A percentile compares a stretch with the other conserved stretches of the same genome.
Conservation (phyloP, 2,888 invertebrate genomes). For the Spilarctia lutea region DNA sequence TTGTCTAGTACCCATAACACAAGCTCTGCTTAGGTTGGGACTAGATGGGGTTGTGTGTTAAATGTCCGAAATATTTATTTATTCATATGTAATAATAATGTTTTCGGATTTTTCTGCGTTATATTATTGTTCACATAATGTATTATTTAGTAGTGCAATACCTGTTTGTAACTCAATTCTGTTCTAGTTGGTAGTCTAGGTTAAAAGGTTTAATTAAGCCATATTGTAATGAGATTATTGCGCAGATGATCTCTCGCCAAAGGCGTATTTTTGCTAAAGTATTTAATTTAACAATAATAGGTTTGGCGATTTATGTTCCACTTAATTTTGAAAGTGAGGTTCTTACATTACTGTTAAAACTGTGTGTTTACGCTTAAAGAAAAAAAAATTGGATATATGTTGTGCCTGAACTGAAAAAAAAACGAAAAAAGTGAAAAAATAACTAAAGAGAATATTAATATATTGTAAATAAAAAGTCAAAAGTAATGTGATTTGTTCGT, state of each 20-base stretch:
- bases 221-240: conserved; percentile 76
- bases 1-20: too few relatives aligned
- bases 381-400: conserved; percentile 63
- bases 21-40: too few relatives aligned
- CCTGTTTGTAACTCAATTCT: conserved; percentile 50
- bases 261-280: conserved; percentile 68
- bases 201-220: conserved; percentile 65
- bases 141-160: conserved; percentile 65
- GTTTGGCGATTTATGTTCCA: conserved; percentile 50
- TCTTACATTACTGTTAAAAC: conserved; percentile 58
- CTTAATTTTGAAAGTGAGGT: conserved; percentile 75
- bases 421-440: conserved; percentile 64
- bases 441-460: conserved; percentile 82
- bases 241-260: conserved; percentile 74
- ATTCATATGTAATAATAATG: conserved; percentile 9
- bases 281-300: conserved; percentile 58
- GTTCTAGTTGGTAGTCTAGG: conserved; percentile 60
- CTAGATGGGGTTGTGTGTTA: too few relatives aligned
- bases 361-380: conserved; percentile 67
- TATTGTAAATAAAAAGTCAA: conserved; percentile 84
- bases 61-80: too few relatives aligned
- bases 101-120: conserved; percentile 36
- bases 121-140: conserved; percentile 48
- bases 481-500: conserved; percentile 58
- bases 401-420: conserved; percentile 80